phyloP scores from a whole-genome alignment of 1,140 invertebrate species.

The Dendroctonus valens region DNA sequence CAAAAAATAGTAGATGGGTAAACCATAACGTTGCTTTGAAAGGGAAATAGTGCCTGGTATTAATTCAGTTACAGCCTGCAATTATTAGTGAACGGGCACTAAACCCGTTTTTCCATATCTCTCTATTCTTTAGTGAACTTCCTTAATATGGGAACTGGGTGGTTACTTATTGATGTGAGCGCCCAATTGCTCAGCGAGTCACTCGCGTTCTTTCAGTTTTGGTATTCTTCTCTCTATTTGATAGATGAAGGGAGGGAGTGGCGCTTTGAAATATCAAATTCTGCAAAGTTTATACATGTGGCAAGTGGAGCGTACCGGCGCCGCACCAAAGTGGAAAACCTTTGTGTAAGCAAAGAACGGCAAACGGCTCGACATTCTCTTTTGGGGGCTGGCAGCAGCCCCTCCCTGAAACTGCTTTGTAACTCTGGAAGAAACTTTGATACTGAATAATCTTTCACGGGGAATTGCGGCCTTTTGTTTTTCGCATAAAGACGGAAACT shows the following conservation, averaged over 20 bases:
- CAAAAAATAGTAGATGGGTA: neutral
- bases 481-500: neutral
- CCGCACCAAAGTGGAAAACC: conserved; percentile 39
- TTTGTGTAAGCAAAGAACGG: conserved; percentile 37
- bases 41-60: too few species aligned
- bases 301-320: conserved; percentile 29
- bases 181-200: too few species aligned
- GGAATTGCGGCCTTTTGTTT: conserved; percentile 10
- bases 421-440: conserved; percentile 33
- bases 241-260: conserved; percentile 17
- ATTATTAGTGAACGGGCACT: neutral
- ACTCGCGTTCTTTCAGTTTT: too few species aligned
- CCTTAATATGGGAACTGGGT: neutral
- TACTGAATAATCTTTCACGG: conserved; percentile 31
- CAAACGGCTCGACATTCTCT: conserved; percentile 33
- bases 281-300: conserved; percentile 35
- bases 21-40: conserved; percentile 4
- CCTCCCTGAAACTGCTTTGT: conserved; percentile 30
- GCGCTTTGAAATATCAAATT: conserved; percentile 36
- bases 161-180: neutral
- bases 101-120: neutral
- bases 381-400: conserved; percentile 1
- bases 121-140: neutral
- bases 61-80: conserved; percentile 1
- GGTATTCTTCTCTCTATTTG: conserved; percentile 11